Percentiles rank a stretch among this genome's conserved stretches.
These are phyloP conservation scores for Lasiurus cinereus DNA, from an alignment of 2,113 vertebrate genomes.

Conservation along the genomic window DNA sequence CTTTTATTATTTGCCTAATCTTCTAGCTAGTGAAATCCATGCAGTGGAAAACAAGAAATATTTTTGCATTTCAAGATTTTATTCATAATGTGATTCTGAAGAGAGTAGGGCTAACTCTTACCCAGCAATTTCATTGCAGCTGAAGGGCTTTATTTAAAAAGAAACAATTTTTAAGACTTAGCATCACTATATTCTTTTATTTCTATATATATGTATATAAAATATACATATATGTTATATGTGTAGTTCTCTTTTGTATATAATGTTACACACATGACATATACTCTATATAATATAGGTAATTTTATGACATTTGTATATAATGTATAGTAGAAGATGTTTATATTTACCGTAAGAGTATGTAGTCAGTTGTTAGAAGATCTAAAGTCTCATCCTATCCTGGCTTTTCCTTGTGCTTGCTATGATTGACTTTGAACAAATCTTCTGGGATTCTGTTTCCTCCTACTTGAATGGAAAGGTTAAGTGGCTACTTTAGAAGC, in stretches of 20 bases:
- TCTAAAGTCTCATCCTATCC: conserved; percentile 1
- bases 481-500: not conserved
- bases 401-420: conserved; percentile 9
- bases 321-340: not conserved
- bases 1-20: conserved; percentile 59
- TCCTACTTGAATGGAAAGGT: conserved; percentile 3
- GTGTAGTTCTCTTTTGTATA: not conserved
- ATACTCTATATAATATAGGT: not conserved
- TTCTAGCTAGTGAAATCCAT: conserved; percentile 50
- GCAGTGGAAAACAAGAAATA: not conserved
- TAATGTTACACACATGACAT: not conserved
- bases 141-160: conserved; percentile 58
- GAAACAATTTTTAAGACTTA: conserved; percentile 21
- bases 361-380: conserved; percentile 35
- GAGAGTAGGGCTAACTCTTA: conserved; percentile 7
- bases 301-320: not conserved
- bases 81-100: conserved; percentile 54
- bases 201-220: not conserved
- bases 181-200: not conserved
- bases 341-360: not conserved
- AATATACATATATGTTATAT: not conserved
- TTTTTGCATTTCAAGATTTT: conserved; percentile 36
- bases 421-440: conserved; percentile 48
- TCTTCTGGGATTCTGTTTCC: conserved; percentile 43
- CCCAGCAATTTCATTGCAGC: not conserved